Conservation (phyloP, 2,888 invertebrate species). For the Drosophila nr. fundita region DNA sequence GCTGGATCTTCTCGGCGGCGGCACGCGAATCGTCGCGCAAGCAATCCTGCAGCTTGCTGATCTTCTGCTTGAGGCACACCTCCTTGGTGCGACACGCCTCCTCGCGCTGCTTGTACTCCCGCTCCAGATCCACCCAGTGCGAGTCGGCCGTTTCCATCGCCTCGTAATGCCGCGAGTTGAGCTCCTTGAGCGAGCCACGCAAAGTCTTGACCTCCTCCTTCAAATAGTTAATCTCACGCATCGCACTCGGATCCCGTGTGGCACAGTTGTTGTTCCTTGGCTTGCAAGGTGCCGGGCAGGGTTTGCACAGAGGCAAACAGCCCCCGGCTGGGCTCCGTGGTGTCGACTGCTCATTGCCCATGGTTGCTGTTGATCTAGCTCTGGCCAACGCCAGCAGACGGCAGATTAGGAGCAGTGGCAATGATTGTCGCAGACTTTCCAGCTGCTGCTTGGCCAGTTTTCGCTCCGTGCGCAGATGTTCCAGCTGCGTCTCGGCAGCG, state of each 20-base stretch:
- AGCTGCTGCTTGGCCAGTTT: constrained; percentile 82
- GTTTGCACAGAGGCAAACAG: constrained; percentile 5
- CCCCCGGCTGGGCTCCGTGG: constrained; percentile 21
- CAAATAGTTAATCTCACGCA: constrained; percentile 63
- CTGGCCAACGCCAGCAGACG: constrained; percentile 54
- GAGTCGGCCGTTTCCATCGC: constrained; percentile 90
- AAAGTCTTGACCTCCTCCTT: constrained; percentile 81
- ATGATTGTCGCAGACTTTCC: constrained; percentile 71
- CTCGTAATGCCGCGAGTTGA: constrained; percentile 89
- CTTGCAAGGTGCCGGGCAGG: neutral
- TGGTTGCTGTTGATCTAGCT: constrained; percentile 11
- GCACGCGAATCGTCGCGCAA: constrained; percentile 86
- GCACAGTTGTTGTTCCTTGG: neutral
- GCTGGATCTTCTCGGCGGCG: constrained; percentile 86
- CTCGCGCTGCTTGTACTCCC: constrained; percentile 88
- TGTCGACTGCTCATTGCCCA: constrained; percentile 65
- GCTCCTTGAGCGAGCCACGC: constrained; percentile 85
- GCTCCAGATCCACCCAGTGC: constrained; percentile 89
- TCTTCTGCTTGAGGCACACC: constrained; percentile 86
- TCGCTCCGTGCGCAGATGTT: constrained; percentile 82
- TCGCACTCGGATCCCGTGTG: constrained; percentile 9
- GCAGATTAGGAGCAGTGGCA: constrained; percentile 77
- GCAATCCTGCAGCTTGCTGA: constrained; percentile 86
- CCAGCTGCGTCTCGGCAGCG: constrained; percentile 82
- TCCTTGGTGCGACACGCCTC: constrained; percentile 86